Base-by-base conservation (phyloP, 2,113 vertebrate genomes). In the Montifringilla adamsi region DNA sequence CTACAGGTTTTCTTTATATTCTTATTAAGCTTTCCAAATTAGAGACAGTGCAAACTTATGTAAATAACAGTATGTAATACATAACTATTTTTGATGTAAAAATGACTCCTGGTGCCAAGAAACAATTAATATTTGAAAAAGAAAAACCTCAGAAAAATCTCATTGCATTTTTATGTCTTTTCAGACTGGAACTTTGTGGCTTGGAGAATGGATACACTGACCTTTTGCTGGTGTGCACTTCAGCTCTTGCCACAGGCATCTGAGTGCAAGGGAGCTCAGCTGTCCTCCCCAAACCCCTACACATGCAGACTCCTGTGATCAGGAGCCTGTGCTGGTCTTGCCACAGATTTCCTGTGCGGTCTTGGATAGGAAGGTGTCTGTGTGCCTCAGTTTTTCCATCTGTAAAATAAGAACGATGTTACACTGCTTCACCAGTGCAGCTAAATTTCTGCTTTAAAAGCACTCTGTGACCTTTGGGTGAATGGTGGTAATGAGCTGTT, bases 311-410 rank as follows among this genome's bases (percentile, higher is more conserved):
- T 89, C 59, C 50, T 59, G 83, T 70, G 82, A 95, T 90, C 76
- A 78, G 79, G 28, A 95, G 82, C 63, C 76, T 86, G 0, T 76
- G 64, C 74, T 90, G 90, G 83, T 93, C 90, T 90, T 97, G 94
- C 96, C 94, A 93, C 93, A 97, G 79, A 92, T 93, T 95, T 91
- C 94, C 72, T 90, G 84, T 94, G 88, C 55, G 76, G 85, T 83
- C 95, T 96, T 96, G 89, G 82, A 87, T 76, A 87, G 90, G 69
- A 93, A 81, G 74, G 93, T 89, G 85, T 96, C 91, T 91, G 87
- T 55, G 50, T 81, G 87, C 79, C 93, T 97, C 95, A 88, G 58
- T 93, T 96, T 97, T 92, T 89, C 96, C 77, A 94, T 92, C 86
- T 91, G 63, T 63, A 92, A 93, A 95, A 76, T 69, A 87, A 92